Evolutionary conservation across 2,888 invertebrate genomes (phyloP).

Genomic region (Meiosimyza decipiens): DNA sequence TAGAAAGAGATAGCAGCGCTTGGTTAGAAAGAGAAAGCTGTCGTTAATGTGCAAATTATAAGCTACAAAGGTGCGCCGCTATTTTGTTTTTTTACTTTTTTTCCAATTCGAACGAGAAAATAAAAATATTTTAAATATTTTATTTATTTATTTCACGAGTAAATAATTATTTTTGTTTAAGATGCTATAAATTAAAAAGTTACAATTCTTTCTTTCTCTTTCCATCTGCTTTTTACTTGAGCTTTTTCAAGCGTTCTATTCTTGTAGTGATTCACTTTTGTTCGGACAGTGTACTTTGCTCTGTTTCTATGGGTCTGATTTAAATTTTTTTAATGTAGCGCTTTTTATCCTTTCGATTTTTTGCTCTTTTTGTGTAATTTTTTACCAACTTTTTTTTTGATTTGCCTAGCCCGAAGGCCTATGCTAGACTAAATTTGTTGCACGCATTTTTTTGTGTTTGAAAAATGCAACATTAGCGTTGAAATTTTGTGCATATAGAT

Average conservation of each 20-base stretch:
- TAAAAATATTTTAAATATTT: too few species aligned
- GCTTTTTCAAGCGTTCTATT: background rate
- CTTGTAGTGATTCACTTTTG: background rate
- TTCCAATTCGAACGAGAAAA: too few species aligned
- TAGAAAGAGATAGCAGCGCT: too few species aligned
- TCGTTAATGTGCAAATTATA: too few species aligned
- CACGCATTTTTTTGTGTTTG: background rate
- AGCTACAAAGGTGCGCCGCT: too few species aligned
- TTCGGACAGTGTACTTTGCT: too few species aligned
- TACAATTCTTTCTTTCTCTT: background rate
- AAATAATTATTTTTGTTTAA: background rate
- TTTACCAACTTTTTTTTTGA: background rate
- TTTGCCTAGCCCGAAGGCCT: constrained; percentile 25
- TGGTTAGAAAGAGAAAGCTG: too few species aligned
- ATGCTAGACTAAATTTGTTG: constrained; percentile 13
- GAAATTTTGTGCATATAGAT: background rate
- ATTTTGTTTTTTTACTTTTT: too few species aligned
- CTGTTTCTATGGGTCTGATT: background rate
- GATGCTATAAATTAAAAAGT: background rate
- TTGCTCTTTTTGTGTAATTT: background rate
- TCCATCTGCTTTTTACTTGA: background rate
- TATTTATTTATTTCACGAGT: too few species aligned
- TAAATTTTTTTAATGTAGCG: background rate
- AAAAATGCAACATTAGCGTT: constrained; percentile 9
- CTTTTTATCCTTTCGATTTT: background rate